Evolutionary conservation across 2,113 vertebrate genomes (phyloP).

Genomic region (Grantiella picta): DNA sequence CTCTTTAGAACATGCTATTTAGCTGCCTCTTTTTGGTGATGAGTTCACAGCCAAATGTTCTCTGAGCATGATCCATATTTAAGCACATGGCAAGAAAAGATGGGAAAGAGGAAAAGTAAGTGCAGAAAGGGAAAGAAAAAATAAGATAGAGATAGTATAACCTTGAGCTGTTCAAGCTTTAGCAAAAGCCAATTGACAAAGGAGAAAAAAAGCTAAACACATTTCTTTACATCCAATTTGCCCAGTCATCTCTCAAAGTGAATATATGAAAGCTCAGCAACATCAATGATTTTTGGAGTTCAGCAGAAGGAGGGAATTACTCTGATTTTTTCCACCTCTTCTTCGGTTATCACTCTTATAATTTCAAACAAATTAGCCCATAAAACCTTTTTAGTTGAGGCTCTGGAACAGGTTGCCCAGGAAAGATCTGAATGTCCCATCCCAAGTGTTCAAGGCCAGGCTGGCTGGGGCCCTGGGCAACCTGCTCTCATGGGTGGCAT

Average conservation of each 20-base stretch:
- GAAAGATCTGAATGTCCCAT: neutral
- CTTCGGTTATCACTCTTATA: neutral
- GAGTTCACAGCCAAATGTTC: constrained; percentile 50
- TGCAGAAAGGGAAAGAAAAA: neutral
- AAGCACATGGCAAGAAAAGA: constrained; percentile 7
- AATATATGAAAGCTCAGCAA: neutral
- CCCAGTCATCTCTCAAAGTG: neutral
- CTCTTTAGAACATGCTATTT: constrained; percentile 1
- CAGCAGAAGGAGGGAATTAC: neutral
- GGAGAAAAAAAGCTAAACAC: neutral
- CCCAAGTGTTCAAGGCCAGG: neutral
- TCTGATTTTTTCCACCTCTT: neutral
- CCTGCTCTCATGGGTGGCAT: neutral
- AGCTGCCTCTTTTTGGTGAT: constrained; percentile 27
- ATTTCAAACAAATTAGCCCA: neutral
- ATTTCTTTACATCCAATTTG: neutral
- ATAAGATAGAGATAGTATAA: neutral
- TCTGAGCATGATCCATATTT: neutral
- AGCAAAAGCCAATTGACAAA: neutral
- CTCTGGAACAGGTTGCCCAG: neutral
- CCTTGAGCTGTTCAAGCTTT: neutral
- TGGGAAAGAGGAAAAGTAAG: neutral
- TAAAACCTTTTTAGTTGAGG: neutral
- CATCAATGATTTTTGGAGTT: neutral
- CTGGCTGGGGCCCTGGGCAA: neutral